A percentile compares a stretch with the other conserved stretches of the same genome.
Conservation (phyloP, 2,113 vertebrate species). For the Chaenogobius annularis region DNA sequence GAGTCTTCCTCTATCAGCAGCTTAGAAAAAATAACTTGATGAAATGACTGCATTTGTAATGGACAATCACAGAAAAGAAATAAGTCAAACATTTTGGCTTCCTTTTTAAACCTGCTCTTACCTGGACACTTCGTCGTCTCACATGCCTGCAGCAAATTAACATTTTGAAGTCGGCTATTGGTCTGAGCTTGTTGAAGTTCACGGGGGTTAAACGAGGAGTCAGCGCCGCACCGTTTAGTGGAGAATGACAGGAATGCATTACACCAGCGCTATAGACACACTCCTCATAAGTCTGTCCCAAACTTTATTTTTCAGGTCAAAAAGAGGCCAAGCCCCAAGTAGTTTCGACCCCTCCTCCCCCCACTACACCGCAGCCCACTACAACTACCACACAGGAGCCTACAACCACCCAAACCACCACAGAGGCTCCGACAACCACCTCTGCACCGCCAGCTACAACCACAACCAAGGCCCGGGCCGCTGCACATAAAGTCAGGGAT, state of each 20-base stretch:
- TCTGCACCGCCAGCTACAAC: slow-evolving; percentile 31
- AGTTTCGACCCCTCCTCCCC: slow-evolving; percentile 49
- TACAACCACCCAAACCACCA: slow-evolving; percentile 46
- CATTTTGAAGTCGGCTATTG: neutral
- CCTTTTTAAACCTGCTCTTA: neutral
- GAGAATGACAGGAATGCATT: slow-evolving; percentile 66
- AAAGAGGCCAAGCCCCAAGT: slow-evolving; percentile 60
- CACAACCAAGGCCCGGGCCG: slow-evolving; percentile 70
- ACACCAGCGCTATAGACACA: slow-evolving; percentile 48
- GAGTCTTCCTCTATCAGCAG: no score
- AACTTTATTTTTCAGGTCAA: slow-evolving; percentile 59
- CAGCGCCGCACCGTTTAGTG: slow-evolving; percentile 9
- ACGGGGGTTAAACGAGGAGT: slow-evolving; percentile 35
- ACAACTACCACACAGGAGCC: slow-evolving; percentile 56
- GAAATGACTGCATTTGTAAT: neutral
- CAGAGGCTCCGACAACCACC: slow-evolving; percentile 53
- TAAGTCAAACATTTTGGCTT: neutral
- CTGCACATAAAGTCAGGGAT: slow-evolving; percentile 79
- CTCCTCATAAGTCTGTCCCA: slow-evolving; percentile 38
- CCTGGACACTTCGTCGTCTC: neutral
- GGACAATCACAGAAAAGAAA: neutral
- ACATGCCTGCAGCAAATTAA: slow-evolving; percentile 12
- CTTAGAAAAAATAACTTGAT: no score
- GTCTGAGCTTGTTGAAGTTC: slow-evolving; percentile 26
- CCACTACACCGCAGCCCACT: slow-evolving; percentile 49